Evolutionary conservation across 2,888 invertebrate genomes (phyloP).

Genomic region (Ptycholaimellus sp.): DNA sequence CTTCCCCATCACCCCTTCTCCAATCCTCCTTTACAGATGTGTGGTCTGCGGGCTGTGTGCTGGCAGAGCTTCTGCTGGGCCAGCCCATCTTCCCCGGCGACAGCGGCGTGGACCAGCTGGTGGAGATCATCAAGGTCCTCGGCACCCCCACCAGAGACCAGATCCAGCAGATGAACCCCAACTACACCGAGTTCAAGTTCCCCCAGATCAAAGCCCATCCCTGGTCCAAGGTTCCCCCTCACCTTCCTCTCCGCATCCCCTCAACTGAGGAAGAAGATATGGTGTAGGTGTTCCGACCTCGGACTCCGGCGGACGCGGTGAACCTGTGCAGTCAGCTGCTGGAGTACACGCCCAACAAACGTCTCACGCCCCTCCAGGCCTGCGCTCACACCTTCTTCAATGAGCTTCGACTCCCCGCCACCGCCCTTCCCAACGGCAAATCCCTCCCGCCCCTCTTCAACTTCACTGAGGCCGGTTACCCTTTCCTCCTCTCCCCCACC

Average conservation of each 20-base stretch:
- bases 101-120: conserved; percentile 92
- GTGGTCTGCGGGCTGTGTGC: conserved; percentile 95
- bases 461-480: conserved; percentile 72
- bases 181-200: conserved; percentile 99
- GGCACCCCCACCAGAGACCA: conserved; percentile 96
- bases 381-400: conserved; percentile 97
- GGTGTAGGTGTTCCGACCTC: conserved; percentile 31
- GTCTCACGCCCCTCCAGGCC: conserved; percentile 71
- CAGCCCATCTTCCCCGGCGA: conserved; percentile 98
- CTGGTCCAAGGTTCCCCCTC: conserved; percentile 99
- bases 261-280: too few relatives aligned
- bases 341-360: conserved; percentile 88
- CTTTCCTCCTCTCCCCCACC: too few relatives aligned
- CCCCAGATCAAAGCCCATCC: conserved; percentile 99
- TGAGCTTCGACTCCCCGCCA: conserved; percentile 73
- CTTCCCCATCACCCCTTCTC: too few relatives aligned
- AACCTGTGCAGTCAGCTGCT: conserved; percentile 52
- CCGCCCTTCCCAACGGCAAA: conserved; percentile 70
- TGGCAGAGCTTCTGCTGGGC: conserved; percentile 83
- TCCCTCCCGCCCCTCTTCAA: conserved; percentile 87
- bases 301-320: conserved; percentile 40
- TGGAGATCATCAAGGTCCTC: conserved; percentile 96
- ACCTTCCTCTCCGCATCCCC: too few relatives aligned
- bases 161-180: conserved; percentile 99
- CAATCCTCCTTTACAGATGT: too few relatives aligned